Percentiles rank a stretch among this genome's conserved stretches.
phyloP scores from a whole-genome alignment of 2,888 invertebrate species.

The Pharmacophagus antenor region DNA sequence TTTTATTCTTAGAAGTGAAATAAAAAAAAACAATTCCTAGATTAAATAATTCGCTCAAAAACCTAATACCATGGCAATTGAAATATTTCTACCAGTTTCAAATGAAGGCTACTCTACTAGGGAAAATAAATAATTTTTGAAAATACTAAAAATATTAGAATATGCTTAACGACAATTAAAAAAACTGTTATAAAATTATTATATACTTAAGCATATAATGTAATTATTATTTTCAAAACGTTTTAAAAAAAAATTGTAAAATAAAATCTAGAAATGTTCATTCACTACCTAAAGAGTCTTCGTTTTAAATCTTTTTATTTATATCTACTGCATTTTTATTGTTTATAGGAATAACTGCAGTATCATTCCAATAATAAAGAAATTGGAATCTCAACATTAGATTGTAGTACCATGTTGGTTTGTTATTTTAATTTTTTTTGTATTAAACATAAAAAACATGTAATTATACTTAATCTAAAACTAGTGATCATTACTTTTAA shows the following conservation, averaged over 20 bases:
- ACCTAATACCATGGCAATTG: neutral
- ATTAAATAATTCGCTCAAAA: neutral
- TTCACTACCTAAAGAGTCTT: no score
- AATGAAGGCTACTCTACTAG: neutral
- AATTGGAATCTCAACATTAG: neutral
- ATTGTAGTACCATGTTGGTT: neutral
- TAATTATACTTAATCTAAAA: neutral
- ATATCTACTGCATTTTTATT: no score
- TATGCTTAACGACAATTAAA: no score
- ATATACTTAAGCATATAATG: no score
- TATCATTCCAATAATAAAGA: neutral
- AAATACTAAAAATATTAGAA: neutral
- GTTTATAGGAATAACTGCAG: neutral
- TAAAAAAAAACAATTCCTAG: neutral
- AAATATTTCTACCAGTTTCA: slow-evolving; percentile 1
- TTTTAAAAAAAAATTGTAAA: no score
- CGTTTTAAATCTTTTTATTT: no score
- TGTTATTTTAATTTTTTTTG: neutral
- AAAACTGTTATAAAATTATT: no score
- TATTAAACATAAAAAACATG: neutral
- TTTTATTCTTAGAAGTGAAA: neutral
- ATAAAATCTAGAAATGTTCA: no score
- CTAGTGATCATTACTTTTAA: neutral
- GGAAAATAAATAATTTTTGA: neutral
- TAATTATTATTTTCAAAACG: no score